phyloP scores from a whole-genome alignment of 2,113 vertebrate genomes.

The Opisthocomus hoazin region DNA sequence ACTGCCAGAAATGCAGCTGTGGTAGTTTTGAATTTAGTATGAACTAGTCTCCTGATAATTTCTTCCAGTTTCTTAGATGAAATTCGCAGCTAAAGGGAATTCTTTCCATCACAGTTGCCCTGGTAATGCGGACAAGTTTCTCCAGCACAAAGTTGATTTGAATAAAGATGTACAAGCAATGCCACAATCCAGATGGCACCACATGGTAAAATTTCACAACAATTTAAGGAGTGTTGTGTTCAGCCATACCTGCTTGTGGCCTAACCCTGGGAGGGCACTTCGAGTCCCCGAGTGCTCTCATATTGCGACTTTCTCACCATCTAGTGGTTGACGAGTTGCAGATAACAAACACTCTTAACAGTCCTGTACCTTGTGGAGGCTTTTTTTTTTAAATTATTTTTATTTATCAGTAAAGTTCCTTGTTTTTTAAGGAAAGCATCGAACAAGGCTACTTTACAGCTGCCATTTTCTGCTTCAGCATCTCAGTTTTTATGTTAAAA shows the following conservation, averaged over 20 bases:
- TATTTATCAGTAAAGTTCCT: neutral
- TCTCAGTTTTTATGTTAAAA: neutral
- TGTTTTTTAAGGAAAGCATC: neutral
- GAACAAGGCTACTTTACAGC: neutral
- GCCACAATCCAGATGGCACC: neutral
- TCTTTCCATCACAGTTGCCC: neutral
- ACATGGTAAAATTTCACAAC: neutral
- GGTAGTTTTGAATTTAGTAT: neutral
- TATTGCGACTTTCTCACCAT: constrained; percentile 35
- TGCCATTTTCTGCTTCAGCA: neutral
- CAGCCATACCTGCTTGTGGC: neutral
- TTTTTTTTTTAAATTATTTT: neutral
- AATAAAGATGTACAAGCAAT: neutral
- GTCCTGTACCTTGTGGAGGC: neutral
- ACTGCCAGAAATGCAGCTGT: neutral
- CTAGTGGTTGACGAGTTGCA: constrained; percentile 43
- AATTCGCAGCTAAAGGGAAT: neutral
- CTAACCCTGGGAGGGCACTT: constrained; percentile 4
- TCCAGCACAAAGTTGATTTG: neutral
- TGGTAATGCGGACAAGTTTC: neutral
- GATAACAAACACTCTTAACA: neutral
- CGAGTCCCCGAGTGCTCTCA: neutral
- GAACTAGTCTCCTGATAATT: neutral
- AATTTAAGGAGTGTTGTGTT: neutral
- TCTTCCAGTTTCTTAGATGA: neutral